phyloP scores from a whole-genome alignment of 2,113 vertebrate species.

The Dinomys branickii region DNA sequence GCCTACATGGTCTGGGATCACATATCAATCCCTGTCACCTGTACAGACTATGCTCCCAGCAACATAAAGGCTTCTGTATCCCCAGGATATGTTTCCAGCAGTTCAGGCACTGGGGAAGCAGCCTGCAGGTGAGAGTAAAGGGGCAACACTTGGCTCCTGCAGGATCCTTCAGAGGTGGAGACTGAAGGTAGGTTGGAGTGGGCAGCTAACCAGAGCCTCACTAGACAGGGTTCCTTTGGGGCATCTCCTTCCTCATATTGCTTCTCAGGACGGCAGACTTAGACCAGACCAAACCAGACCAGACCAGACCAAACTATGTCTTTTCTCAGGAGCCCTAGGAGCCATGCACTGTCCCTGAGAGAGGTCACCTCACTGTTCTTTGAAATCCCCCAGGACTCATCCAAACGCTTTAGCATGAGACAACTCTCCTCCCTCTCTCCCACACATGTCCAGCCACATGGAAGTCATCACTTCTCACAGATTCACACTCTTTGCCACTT shows the following conservation, averaged over 20 bases:
- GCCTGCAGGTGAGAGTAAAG: slow-evolving; percentile 20
- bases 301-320: neutral
- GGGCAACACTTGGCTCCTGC: neutral
- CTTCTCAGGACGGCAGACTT: neutral
- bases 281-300: neutral
- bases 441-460: neutral
- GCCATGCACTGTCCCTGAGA: neutral
- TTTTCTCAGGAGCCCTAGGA: neutral
- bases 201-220: neutral
- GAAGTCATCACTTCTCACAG: neutral
- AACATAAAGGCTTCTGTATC: slow-evolving; percentile 36
- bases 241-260: neutral
- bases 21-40: neutral
- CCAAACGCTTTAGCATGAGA: neutral
- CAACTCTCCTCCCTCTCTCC: neutral
- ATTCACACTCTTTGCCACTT: neutral
- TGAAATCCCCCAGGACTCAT: neutral
- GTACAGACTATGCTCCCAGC: neutral
- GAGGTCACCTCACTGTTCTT: neutral
- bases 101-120: neutral
- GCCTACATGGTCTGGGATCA: neutral
- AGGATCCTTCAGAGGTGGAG: neutral
- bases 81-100: slow-evolving; percentile 15
- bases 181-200: neutral
- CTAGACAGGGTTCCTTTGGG: neutral